Evolutionary conservation across 2,797 vertebrate species (phyloP).

Genomic region (Psittacula derbiana): DNA sequence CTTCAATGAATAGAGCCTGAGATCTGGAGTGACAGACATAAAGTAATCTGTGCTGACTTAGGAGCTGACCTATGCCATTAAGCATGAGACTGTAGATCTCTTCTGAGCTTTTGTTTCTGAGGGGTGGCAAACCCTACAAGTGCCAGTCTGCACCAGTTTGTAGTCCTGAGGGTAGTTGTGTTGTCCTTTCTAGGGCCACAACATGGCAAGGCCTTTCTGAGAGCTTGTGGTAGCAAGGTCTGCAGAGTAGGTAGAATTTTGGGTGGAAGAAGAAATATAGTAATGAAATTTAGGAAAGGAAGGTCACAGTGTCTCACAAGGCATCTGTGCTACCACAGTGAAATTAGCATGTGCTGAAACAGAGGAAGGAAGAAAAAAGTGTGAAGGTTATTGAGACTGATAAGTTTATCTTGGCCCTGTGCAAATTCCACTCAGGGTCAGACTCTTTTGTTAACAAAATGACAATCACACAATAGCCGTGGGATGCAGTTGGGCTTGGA

Average conservation of each 20-base stretch:
- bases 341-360: slow-evolving; percentile 29
- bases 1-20: neutral
- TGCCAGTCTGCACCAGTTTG: neutral
- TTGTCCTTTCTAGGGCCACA: neutral
- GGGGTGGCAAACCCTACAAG: neutral
- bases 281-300: slow-evolving; percentile 24
- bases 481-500: neutral
- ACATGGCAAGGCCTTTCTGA: neutral
- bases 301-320: slow-evolving; percentile 11
- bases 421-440: slow-evolving; percentile 57
- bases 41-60: neutral
- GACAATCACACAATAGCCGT: slow-evolving; percentile 40
- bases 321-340: slow-evolving; percentile 3
- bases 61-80: neutral
- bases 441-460: slow-evolving; percentile 66
- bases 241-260: neutral
- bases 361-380: slow-evolving; percentile 51
- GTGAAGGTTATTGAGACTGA: slow-evolving; percentile 60
- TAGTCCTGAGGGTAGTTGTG: neutral
- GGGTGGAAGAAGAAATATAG: neutral
- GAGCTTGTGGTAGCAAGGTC: neutral
- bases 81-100: neutral
- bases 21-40: neutral
- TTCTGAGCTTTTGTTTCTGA: neutral
- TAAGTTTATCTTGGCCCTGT: slow-evolving; percentile 45